Evolutionary conservation across 2,113 vertebrate genomes (phyloP), one percentile per base, ranked within the genome.

Genomic region (Pyrgilauda ruficollis): DNA sequence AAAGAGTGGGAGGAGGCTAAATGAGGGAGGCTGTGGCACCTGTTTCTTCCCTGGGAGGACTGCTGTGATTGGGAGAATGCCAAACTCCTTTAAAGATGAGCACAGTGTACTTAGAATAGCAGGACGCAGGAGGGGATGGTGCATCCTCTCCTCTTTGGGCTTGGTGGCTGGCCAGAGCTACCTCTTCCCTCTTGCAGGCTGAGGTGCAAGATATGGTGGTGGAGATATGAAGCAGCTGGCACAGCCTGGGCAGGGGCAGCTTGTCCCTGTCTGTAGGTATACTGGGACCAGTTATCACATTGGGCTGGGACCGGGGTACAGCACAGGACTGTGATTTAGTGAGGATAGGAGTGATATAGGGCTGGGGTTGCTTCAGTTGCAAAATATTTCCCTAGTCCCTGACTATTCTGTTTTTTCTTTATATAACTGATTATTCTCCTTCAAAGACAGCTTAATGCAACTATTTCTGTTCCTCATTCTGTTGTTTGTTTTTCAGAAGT

Each of bases 391-490:
- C 43, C 23, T 66, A 41, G 46, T 64, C 17, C 49, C 31, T 84
- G 26, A 49, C n/a, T 76, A 43, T 66, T 85, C 53, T 1, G 14
- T 39, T 83, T 64, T 88, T 70, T 58, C 62, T 92, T 66, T 86
- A 7, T 70, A 23, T 58, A 87, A 22, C 47, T 56, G 53, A 47
- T 73, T 75, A 78, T 66, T 84, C 62, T 66, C n/a, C 15, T 68
- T 92, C 63, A 72, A 80, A 91, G 56, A 53, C 44, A 82, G 70
- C 77, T 90, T 82, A 55, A 79, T 73, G 83, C 88, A 83, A 76
- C 72, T 87, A 79, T 88, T 96, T 81, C 93, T 94, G 79, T 95
- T 95, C 91, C 96, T 94, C 68, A 90, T 96, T 90, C 78, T 88
- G 24, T 66, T 90, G 43, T 87, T 83, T 94, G 52, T 76, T 56